Evolutionary conservation across 2,888 invertebrate species (phyloP).

Genomic region (Cetonia aurata): DNA sequence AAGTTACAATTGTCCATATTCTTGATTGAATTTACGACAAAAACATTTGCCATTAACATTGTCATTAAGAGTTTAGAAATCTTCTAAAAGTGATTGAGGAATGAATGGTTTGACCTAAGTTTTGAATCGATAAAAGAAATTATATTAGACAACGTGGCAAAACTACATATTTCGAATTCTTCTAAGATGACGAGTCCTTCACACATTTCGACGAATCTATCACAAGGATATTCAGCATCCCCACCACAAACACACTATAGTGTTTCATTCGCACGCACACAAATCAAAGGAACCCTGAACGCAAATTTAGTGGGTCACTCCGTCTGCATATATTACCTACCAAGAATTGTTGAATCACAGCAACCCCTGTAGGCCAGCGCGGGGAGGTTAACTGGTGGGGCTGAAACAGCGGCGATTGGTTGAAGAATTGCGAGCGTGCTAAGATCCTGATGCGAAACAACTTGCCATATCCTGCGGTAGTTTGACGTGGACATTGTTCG

Average conservation of each 20-base stretch:
- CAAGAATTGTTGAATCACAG: constrained; percentile 59
- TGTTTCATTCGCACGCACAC: constrained; percentile 30
- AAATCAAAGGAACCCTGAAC: too few species aligned
- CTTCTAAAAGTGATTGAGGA: too few species aligned
- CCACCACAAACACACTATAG: not conserved
- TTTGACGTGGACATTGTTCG: constrained; percentile 43
- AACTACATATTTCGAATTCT: too few species aligned
- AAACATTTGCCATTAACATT: too few species aligned
- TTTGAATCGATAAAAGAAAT: too few species aligned
- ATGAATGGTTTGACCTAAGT: too few species aligned
- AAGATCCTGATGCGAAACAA: constrained; percentile 52
- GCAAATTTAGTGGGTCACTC: constrained; percentile 58
- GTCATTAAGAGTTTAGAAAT: too few species aligned
- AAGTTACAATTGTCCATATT: too few species aligned
- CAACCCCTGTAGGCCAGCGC: constrained; percentile 48
- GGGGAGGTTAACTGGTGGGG: constrained; percentile 52
- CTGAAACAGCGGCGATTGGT: constrained; percentile 57
- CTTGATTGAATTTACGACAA: too few species aligned
- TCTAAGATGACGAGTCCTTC: too few species aligned
- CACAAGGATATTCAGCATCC: not conserved
- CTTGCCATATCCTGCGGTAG: constrained; percentile 51
- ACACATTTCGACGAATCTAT: too few species aligned
- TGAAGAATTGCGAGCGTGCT: constrained; percentile 51
- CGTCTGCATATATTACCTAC: constrained; percentile 58
- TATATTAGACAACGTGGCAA: too few species aligned